Base-by-base conservation (phyloP, 2,888 invertebrate genomes). In the Caenorhabditis sp. region DNA sequence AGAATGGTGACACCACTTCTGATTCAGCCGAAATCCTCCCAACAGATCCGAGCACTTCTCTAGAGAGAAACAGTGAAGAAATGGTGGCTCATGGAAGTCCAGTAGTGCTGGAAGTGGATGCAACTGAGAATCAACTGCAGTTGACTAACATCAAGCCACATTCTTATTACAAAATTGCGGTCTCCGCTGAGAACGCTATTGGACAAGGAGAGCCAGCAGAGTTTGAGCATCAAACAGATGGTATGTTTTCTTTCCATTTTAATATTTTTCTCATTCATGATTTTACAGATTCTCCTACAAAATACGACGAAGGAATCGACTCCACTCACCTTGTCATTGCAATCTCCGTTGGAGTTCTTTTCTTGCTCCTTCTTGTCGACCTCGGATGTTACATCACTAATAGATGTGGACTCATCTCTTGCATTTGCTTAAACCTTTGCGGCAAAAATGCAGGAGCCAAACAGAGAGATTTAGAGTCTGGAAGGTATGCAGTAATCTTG, bases 151-250 rank as follows among this genome's bases (percentile, higher is more conserved):
- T 97, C 24, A 94, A 94, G 72, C 95, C 96, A 0, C 95, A 96
- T 92, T 95, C 96, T 6, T 95, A 95, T 87, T 97, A 97, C 94
- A 95, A 95, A 91, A 95, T 96, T 91, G 95, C 96, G 92, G 94
- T 97, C 77, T 94, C 95, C 88, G 97, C 97, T 58, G 95, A 95
- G 93, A 97, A 97, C 93, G 93, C 94, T 28, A 95, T 97, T 85
- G 97, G 97, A 77, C 95, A 94, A 93, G 96, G 96, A 90, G 94
- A 94, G 81, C 95, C 96, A 0, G 95, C 95, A 54, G 94, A 95
- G 92, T 94, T 96, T 88, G 94, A 95, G 92, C 94, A 97, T 70
- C 82, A 85, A 35, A 89, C 90, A 10, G 83, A 88, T 51, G 88
- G 86, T 85, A n/a, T 26, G 26, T 51, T 24, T 19, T 19, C 22